These are phyloP conservation scores for Coremacera marginata DNA, from an alignment of 2,888 invertebrate genomes.

Conservation along the genomic window DNA sequence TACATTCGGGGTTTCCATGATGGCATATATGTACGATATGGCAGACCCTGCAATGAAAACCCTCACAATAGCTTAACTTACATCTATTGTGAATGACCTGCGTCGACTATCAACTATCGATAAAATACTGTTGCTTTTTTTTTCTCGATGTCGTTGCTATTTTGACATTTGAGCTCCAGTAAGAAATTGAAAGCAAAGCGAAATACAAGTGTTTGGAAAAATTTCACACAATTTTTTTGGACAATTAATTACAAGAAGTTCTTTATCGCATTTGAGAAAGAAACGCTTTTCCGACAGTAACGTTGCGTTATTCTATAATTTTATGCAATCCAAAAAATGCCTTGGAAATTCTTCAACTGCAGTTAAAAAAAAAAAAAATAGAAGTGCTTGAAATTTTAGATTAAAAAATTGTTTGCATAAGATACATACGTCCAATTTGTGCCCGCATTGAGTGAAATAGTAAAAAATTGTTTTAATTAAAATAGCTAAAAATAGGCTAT, in stretches of 20 bases:
- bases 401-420: background rate
- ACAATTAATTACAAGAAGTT: background rate
- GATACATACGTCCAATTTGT: background rate
- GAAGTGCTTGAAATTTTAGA: background rate
- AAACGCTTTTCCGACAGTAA: conserved; percentile 4
- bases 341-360: background rate
- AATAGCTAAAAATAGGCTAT: background rate
- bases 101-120: background rate
- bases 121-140: conserved; percentile 23
- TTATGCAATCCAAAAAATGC: background rate
- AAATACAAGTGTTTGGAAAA: conserved; percentile 25
- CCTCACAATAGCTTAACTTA: too few species aligned
- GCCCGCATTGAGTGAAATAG: background rate
- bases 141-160: conserved; percentile 17
- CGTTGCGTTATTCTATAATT: background rate
- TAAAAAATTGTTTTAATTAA: background rate
- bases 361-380: background rate
- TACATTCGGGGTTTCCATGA: too few species aligned
- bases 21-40: too few species aligned
- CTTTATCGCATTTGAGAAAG: conserved; percentile 1
- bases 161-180: conserved; percentile 42
- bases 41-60: too few species aligned
- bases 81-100: background rate
- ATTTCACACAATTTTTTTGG: background rate
- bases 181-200: conserved; percentile 40